Conservation (phyloP, 2,113 vertebrate species). For the Halcyon malimbica region DNA sequence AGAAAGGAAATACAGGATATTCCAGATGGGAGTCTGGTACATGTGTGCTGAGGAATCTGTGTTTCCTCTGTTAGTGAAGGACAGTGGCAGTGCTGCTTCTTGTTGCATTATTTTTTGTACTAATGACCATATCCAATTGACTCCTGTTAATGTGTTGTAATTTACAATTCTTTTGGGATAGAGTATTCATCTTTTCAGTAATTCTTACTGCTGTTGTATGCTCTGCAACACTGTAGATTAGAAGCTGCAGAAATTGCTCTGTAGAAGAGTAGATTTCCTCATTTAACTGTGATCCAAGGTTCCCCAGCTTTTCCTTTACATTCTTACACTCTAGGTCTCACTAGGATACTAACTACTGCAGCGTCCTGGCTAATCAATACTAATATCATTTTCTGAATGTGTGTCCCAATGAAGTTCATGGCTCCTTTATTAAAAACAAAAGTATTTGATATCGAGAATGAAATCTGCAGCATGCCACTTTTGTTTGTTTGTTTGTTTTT, state of each 20-base stretch:
- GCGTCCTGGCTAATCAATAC: not conserved
- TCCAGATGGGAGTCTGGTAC: constrained; percentile 67
- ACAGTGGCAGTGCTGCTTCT: constrained; percentile 45
- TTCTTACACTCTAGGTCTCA: not conserved
- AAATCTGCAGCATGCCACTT: not conserved
- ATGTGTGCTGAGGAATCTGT: constrained; percentile 60
- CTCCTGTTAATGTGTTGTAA: constrained; percentile 33
- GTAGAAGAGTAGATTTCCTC: not conserved
- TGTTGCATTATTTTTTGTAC: constrained; percentile 3
- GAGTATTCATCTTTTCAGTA: not conserved
- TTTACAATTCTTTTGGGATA: not conserved
- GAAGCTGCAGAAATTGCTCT: not conserved
- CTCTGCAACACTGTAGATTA: not conserved
- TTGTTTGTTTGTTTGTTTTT: not conserved
- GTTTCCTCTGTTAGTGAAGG: constrained; percentile 75
- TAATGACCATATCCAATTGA: constrained; percentile 15
- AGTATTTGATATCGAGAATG: not conserved
- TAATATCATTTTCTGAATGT: not conserved
- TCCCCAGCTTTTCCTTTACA: not conserved
- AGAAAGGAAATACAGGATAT: constrained; percentile 75
- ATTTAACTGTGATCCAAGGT: not conserved
- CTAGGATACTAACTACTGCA: not conserved
- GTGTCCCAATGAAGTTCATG: not conserved
- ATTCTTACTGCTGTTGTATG: not conserved
- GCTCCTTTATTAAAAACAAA: not conserved